A percentile compares a stretch with the other conserved stretches of the same genome.
phyloP scores from a whole-genome alignment of 1,140 invertebrate species.

The Eubasilissa regina region DNA sequence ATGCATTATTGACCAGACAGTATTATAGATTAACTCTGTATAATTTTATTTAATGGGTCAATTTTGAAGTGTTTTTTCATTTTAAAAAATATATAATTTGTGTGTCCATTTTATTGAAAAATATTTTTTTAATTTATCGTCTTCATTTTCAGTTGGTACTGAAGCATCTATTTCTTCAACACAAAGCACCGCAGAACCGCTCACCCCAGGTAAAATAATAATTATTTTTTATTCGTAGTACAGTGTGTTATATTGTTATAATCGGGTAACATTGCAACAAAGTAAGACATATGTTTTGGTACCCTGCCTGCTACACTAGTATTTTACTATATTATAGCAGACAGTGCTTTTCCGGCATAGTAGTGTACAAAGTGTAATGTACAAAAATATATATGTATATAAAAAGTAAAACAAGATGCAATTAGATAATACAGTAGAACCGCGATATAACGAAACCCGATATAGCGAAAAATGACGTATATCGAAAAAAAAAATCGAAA shows the following conservation, averaged over 20 bases:
- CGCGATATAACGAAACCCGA: no score
- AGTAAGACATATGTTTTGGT: background rate
- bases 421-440: no score
- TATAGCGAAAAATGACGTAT: no score
- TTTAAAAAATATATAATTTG: background rate
- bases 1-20: no score
- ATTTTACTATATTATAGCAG: no score
- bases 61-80: no score
- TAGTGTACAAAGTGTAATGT: background rate
- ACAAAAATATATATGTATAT: background rate
- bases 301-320: background rate
- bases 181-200: background rate
- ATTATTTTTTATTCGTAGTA: background rate
- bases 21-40: no score
- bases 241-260: no score
- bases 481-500: no score
- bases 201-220: slow-evolving; percentile 2
- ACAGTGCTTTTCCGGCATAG: background rate
- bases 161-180: background rate
- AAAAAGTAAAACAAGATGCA: no score
- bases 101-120: background rate
- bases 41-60: no score
- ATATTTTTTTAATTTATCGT: no score
- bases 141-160: slow-evolving; percentile 1
- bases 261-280: background rate